phyloP scores from a whole-genome alignment of 2,888 invertebrate genomes.

The Tipula lateralis region DNA sequence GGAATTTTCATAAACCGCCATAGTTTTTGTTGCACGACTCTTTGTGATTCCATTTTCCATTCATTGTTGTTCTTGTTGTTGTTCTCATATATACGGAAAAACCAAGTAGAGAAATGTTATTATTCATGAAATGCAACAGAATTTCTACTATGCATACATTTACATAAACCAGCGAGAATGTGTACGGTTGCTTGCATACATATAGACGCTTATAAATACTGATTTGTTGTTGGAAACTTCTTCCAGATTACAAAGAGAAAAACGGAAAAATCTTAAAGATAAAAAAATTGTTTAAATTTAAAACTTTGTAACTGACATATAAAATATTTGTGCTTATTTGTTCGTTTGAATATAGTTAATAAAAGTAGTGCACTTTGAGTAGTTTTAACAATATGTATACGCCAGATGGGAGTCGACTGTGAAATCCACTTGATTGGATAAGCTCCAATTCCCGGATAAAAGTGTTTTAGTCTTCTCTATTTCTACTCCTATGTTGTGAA shows the following conservation, averaged over 20 bases:
- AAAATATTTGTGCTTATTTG: background rate
- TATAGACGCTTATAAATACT: background rate
- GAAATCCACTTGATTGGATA: background rate
- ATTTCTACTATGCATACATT: background rate
- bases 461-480: no score
- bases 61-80: background rate
- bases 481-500: no score
- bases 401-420: background rate
- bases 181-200: background rate
- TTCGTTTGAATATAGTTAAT: background rate
- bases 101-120: background rate
- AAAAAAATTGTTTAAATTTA: background rate
- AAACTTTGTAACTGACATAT: background rate
- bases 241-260: background rate
- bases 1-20: background rate
- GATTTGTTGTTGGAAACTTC: background rate
- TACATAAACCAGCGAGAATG: no score
- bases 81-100: no score
- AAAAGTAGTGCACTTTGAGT: background rate
- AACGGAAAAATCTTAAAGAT: background rate
- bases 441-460: no score
- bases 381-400: background rate
- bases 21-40: background rate
- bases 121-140: background rate
- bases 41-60: background rate